phyloP scores from a whole-genome alignment of 92 coral and sea anemone species.

The Paramuricea clavata region DNA sequence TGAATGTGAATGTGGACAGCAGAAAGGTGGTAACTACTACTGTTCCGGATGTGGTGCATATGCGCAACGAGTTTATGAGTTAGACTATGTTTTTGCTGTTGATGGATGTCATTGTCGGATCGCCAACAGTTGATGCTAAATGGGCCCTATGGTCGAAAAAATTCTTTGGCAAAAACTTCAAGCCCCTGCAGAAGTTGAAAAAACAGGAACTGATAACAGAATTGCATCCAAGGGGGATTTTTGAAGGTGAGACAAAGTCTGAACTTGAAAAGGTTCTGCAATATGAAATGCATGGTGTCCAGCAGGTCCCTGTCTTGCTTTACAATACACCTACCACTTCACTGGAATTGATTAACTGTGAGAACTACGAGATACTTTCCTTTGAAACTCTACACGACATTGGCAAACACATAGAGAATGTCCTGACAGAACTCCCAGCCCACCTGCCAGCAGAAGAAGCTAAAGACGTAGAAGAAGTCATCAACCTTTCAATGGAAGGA shows the following conservation, averaged over 20 bases:
- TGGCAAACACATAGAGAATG: too few species aligned
- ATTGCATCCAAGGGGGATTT: constrained; percentile 12
- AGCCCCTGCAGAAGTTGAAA: constrained; percentile 38
- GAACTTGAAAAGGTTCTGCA: constrained; percentile 12
- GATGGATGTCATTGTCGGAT: constrained; percentile 6
- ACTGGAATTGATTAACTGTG: constrained; percentile 40
- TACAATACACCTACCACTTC: not conserved
- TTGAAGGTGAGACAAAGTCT: not conserved
- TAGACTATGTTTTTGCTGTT: not conserved
- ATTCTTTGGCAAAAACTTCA: not conserved
- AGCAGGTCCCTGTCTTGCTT: constrained; percentile 49
- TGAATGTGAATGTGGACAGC: constrained; percentile 63
- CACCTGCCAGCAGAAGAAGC: constrained; percentile 14
- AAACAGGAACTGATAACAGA: constrained; percentile 45
- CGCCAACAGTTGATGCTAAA: constrained; percentile 16
- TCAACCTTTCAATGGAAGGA: constrained; percentile 13
- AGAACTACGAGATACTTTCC: constrained; percentile 39
- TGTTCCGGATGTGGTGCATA: constrained; percentile 66
- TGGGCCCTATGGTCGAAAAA: not conserved
- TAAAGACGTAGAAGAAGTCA: constrained; percentile 4
- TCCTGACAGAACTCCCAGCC: constrained; percentile 45
- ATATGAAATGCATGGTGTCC: constrained; percentile 49
- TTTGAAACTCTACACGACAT: constrained; percentile 60
- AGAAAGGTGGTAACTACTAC: constrained; percentile 71
- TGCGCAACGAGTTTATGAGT: constrained; percentile 40